phyloP scores from a whole-genome alignment of 2,797 vertebrate genomes.

The Gambusia yucatana region DNA sequence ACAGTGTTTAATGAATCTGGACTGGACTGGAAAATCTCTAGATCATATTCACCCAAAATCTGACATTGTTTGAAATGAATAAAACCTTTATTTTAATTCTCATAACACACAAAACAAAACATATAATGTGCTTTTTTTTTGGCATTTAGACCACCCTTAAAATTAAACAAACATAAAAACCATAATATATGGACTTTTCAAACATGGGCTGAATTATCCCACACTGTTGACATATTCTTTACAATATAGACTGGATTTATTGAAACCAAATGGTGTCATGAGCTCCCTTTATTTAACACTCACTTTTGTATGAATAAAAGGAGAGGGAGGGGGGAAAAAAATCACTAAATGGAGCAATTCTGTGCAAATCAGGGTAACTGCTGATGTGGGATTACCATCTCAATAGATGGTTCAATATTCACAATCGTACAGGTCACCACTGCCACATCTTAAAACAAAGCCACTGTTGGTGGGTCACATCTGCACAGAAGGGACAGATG shows the following conservation, averaged over 20 bases:
- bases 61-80: neutral
- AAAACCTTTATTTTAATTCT: neutral
- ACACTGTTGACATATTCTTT: neutral
- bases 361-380: conserved; percentile 62
- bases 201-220: neutral
- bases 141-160: neutral
- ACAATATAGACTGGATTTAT: neutral
- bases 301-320: conserved; percentile 43
- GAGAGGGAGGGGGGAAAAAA: conserved; percentile 38
- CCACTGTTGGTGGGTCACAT: conserved; percentile 43
- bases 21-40: neutral
- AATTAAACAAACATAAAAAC: conserved; percentile 1
- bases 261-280: neutral
- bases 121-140: neutral
- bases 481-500: conserved; percentile 50
- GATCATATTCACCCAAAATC: neutral
- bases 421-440: conserved; percentile 39
- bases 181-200: neutral
- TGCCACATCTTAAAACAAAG: conserved; percentile 50
- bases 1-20: neutral
- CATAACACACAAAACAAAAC: neutral
- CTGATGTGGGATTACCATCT: conserved; percentile 64
- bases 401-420: conserved; percentile 65
- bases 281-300: conserved; percentile 25
- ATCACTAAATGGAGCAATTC: conserved; percentile 46